Conservation (phyloP, 1,140 invertebrate species). For the Papilio xuthus region DNA sequence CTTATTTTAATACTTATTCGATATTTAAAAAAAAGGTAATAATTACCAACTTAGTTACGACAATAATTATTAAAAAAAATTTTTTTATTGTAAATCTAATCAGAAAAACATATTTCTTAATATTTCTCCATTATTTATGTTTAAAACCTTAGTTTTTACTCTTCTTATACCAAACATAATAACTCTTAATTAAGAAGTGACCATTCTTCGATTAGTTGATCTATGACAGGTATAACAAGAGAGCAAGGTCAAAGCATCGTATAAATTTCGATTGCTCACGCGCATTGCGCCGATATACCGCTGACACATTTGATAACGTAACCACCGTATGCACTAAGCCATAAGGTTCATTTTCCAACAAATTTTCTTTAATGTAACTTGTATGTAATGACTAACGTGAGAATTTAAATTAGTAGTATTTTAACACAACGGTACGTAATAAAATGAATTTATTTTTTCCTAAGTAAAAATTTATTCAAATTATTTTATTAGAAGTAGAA, state of each 20-base stretch:
- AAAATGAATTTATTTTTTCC: not conserved
- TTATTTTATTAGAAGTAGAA: too few relatives aligned
- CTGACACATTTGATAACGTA: not conserved
- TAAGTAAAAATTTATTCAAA: too few relatives aligned
- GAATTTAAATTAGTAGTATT: not conserved
- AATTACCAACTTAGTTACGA: too few relatives aligned
- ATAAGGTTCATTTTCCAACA: not conserved
- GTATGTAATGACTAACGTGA: not conserved
- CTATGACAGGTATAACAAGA: conserved; percentile 61
- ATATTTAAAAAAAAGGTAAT: too few relatives aligned
- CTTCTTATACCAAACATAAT: too few relatives aligned
- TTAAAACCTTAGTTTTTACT: not conserved
- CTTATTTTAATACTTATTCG: too few relatives aligned
- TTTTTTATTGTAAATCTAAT: not conserved
- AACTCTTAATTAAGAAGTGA: not conserved
- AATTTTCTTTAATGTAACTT: not conserved
- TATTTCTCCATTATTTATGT: not conserved
- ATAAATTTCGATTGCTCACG: conserved; percentile 46
- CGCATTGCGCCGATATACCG: conserved; percentile 30
- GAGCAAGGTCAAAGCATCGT: conserved; percentile 62
- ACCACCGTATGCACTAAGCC: not conserved
- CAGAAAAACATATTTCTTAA: not conserved
- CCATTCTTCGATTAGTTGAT: conserved; percentile 41
- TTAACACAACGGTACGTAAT: not conserved
- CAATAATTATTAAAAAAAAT: not conserved